Evolutionary conservation across 2,888 invertebrate species (phyloP), one percentile per base, ranked within the genome.

Genomic region (Cremastinae sp.): DNA sequence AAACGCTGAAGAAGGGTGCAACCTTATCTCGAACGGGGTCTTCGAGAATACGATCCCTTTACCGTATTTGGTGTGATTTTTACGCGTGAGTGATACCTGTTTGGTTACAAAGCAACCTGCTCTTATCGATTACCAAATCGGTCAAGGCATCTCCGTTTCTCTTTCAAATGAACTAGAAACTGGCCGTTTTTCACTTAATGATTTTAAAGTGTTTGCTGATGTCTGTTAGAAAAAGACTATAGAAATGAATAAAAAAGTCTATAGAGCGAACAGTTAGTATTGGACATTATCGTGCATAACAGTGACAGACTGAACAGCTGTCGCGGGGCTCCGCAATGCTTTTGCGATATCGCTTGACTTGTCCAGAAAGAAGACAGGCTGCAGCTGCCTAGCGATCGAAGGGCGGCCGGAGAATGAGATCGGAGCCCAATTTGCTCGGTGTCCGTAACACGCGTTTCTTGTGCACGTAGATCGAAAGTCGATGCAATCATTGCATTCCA

Each of bases 1-100:
- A 85, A 88, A 83, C 68, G 7, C 22, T 12, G 49, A 85, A 80
- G 39, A 77, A 85, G 89, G 89, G 88, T 89, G 89, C 84, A 88
- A 89, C 85, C 81, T 82, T 86, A 88, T 88, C 84, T 83, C 74
- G 28, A 53, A 70, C 28, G 56, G 76, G 76, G 74, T 65, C 69
- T 58, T 53, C 61, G 69, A 39, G 61, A 65, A 59, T 61, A 43
- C 59, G 59, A 65, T 55, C 39, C 76, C 69, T 74, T 43, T 64
- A 74, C 69, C 74, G 35, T 69, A 74, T 74, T 74, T 43, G 43
- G 64, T 64, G 43, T 49, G 53, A 59, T 74, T 70, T 70, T 55
- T 59, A 51, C 74, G 61, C 76, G 41, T 70, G 69, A 64, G 59
- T 61, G 43, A 61, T 12, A 47, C 2, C 55, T 62, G 65, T 74